phyloP scores from a whole-genome alignment of 1,140 invertebrate species.

The Brachionus paranguensis region DNA sequence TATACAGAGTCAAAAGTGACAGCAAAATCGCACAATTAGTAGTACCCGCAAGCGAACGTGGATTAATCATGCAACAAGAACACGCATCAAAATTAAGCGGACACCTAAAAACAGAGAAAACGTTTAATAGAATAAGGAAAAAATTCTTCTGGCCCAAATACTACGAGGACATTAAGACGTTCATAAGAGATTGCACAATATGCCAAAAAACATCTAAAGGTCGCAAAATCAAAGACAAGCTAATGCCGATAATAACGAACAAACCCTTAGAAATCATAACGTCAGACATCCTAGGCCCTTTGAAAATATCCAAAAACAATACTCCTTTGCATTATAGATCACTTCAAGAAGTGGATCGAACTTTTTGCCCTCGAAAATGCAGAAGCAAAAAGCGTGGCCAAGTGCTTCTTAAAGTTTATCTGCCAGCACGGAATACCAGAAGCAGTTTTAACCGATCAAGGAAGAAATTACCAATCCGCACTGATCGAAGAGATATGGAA shows the following conservation, averaged over 20 bases:
- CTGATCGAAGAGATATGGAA: slow-evolving; percentile 43
- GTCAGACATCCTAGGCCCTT: slow-evolving; percentile 47
- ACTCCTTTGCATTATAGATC: slow-evolving; percentile 45
- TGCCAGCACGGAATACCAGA: slow-evolving; percentile 49
- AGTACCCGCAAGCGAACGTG: not conserved
- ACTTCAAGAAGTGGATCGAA: slow-evolving; percentile 48
- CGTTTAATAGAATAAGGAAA: not conserved
- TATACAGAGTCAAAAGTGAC: not conserved
- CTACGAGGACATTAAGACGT: not conserved
- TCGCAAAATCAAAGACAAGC: not conserved
- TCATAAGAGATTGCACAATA: not conserved
- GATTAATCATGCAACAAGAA: not conserved
- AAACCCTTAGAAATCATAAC: slow-evolving; percentile 2
- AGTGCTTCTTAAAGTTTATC: slow-evolving; percentile 47
- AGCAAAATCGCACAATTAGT: not conserved
- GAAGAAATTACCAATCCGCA: slow-evolving; percentile 42
- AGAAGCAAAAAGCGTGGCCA: slow-evolving; percentile 47
- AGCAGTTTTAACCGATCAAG: slow-evolving; percentile 50
- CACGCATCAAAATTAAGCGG: not conserved
- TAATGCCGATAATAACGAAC: slow-evolving; percentile 7
- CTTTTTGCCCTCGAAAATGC: slow-evolving; percentile 43
- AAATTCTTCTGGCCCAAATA: not conserved
- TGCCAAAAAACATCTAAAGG: not conserved
- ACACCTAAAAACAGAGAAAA: not conserved
- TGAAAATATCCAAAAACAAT: slow-evolving; percentile 39